Percentiles rank a stretch among this genome's conserved stretches.
phyloP scores from a whole-genome alignment of 1,140 invertebrate genomes.

The Yoshiicerus persimilis region DNA sequence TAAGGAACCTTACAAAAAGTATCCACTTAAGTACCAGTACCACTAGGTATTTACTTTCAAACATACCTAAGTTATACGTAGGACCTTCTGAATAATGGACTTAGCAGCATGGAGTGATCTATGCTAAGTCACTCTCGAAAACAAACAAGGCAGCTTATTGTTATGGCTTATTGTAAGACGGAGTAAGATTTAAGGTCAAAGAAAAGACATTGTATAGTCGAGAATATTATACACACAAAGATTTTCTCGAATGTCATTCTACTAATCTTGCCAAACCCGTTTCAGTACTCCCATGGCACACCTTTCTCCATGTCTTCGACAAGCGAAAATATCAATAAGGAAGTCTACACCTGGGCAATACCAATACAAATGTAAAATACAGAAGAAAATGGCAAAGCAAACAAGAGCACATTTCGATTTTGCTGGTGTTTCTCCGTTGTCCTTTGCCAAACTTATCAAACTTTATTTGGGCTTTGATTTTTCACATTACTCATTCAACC shows the following conservation, averaged over 20 bases:
- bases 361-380: not conserved
- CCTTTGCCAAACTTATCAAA: no score
- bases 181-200: not conserved
- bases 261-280: slow-evolving; percentile 4
- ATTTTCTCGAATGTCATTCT: not conserved
- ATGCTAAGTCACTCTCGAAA: not conserved
- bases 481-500: not conserved
- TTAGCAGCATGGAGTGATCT: not conserved
- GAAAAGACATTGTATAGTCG: not conserved
- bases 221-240: not conserved
- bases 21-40: not conserved
- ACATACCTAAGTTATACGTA: not conserved
- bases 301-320: not conserved
- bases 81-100: not conserved
- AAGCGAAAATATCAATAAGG: not conserved
- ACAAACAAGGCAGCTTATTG: not conserved
- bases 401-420: not conserved
- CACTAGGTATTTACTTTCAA: not conserved
- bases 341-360: not conserved
- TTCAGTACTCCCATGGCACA: slow-evolving; percentile 1
- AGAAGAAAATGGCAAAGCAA: not conserved
- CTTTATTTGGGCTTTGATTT: not conserved
- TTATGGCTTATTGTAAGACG: not conserved
- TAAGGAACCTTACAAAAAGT: not conserved
- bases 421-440: no score